These are phyloP conservation scores for Glossosoma conforme DNA, from an alignment of 1,140 invertebrate genomes.

Conservation along the genomic window DNA sequence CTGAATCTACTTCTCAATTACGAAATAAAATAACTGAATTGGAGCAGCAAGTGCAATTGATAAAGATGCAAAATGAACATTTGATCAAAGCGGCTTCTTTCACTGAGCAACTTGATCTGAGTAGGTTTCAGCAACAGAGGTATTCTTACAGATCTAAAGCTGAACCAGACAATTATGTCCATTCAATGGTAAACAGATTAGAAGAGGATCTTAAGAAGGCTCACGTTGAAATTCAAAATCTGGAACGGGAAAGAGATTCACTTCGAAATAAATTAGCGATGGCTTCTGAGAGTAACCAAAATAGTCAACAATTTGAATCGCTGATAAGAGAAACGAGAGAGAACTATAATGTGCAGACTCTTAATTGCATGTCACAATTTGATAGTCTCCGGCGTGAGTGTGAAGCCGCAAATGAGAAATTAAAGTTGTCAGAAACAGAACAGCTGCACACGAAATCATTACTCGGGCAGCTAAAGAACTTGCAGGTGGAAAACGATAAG, in stretches of 20 bases:
- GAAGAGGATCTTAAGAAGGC: slow-evolving; percentile 52
- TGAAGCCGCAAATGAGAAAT: slow-evolving; percentile 42
- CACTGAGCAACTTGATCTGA: slow-evolving; percentile 12
- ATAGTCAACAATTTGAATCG: slow-evolving; percentile 5
- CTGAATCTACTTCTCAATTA: slow-evolving; percentile 38
- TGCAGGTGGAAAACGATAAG: slow-evolving; percentile 59
- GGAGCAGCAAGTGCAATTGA: slow-evolving; percentile 44
- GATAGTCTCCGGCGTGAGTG: slow-evolving; percentile 41
- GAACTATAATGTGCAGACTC: neutral
- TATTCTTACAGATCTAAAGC: neutral
- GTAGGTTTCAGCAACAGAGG: slow-evolving; percentile 3
- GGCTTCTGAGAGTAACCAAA: slow-evolving; percentile 6
- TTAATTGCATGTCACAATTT: slow-evolving; percentile 4
- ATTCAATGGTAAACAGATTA: slow-evolving; percentile 42
- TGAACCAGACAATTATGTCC: slow-evolving; percentile 24
- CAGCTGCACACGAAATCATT: slow-evolving; percentile 45
- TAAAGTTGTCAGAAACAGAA: slow-evolving; percentile 44
- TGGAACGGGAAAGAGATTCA: slow-evolving; percentile 53
- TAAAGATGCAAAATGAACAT: slow-evolving; percentile 47
- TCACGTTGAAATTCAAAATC: slow-evolving; percentile 47
- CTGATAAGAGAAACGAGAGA: neutral
- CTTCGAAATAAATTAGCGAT: slow-evolving; percentile 49
- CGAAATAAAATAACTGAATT: slow-evolving; percentile 43
- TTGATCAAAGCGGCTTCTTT: slow-evolving; percentile 25
- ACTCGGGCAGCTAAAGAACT: slow-evolving; percentile 51